Evolutionary conservation across 2,113 vertebrate species (phyloP).

Genomic region (Psophia crepitans): DNA sequence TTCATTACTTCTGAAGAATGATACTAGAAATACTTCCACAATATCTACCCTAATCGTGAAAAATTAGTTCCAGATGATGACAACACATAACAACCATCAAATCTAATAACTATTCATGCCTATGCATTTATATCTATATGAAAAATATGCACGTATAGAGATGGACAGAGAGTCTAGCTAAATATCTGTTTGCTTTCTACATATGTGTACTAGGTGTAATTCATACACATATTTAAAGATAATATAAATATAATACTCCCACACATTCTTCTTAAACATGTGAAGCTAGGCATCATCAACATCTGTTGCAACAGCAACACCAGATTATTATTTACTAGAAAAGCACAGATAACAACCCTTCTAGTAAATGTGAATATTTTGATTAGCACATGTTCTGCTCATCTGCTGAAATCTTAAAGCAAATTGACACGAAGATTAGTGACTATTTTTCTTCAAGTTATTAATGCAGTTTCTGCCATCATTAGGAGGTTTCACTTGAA

Average conservation of each 20-base stretch:
- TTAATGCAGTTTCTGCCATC: neutral
- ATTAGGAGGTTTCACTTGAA: neutral
- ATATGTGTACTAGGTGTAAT: neutral
- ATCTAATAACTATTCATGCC: neutral
- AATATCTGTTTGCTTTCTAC: neutral
- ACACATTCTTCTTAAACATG: neutral
- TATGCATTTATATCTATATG: neutral
- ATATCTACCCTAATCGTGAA: neutral
- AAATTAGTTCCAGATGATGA: neutral
- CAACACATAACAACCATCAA: neutral
- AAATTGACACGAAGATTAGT: neutral
- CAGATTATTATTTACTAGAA: neutral
- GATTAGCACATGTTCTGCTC: neutral
- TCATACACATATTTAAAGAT: neutral
- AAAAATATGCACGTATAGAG: neutral
- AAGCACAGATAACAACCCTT: neutral
- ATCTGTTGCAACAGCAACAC: neutral
- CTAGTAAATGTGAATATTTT: conserved; percentile 15
- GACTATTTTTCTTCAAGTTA: neutral
- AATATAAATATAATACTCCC: neutral
- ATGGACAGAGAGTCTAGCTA: neutral
- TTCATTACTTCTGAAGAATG: neutral
- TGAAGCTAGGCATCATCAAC: neutral
- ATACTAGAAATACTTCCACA: neutral
- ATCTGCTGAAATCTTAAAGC: neutral